Evolutionary conservation across 2,113 vertebrate species (phyloP).

Genomic region (Otus sunia): DNA sequence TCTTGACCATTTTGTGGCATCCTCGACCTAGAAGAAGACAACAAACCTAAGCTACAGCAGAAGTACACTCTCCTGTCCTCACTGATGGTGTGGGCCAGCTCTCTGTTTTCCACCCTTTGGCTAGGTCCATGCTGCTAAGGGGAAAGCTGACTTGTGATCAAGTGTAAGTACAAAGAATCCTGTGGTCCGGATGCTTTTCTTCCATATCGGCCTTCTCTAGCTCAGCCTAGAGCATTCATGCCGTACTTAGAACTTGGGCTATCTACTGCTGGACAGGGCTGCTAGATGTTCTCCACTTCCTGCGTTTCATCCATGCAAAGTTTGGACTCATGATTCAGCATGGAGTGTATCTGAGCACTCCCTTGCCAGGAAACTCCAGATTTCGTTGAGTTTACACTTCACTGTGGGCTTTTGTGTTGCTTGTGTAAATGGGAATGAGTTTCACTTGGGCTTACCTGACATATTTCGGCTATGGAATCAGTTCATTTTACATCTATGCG

Average conservation of each 20-base stretch:
- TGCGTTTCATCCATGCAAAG: neutral
- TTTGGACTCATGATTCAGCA: neutral
- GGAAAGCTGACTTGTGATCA: slow-evolving; percentile 28
- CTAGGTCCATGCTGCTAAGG: slow-evolving; percentile 26
- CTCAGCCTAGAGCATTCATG: slow-evolving; percentile 1
- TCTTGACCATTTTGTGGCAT: neutral
- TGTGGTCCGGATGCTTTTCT: slow-evolving; percentile 6
- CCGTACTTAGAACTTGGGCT: neutral
- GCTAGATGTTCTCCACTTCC: slow-evolving; percentile 5
- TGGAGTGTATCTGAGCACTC: neutral
- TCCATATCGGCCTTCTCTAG: neutral
- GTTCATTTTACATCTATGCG: neutral
- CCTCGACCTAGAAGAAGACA: slow-evolving; percentile 12
- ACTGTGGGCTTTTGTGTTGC: neutral
- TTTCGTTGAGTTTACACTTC: neutral
- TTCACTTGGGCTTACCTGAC: neutral
- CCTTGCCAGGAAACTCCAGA: neutral
- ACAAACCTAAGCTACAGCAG: neutral
- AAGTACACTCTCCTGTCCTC: neutral
- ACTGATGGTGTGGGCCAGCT: slow-evolving; percentile 36
- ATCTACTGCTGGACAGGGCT: neutral
- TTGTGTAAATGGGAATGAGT: neutral
- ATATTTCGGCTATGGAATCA: neutral
- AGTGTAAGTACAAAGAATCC: slow-evolving; percentile 44
- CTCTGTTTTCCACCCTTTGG: slow-evolving; percentile 48